These are phyloP conservation scores for Zingel zingel DNA, from an alignment of 2,113 vertebrate species.

Conservation along the genomic window DNA sequence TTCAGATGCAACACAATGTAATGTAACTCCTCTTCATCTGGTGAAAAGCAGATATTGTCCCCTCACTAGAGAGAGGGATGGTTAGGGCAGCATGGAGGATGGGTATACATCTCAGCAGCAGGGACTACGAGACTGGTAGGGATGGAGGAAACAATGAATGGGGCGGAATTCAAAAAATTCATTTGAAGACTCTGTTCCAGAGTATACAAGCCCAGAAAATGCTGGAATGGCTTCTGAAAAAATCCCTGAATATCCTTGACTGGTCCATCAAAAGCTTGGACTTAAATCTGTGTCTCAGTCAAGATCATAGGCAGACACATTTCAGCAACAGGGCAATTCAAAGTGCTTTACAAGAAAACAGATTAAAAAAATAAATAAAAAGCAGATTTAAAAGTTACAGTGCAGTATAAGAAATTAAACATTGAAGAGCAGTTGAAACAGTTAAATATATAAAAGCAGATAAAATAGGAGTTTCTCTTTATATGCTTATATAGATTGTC, in stretches of 20 bases:
- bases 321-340: too few relatives aligned
- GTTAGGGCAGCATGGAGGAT: neutral
- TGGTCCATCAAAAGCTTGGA: slow-evolving; percentile 42
- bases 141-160: slow-evolving; percentile 12
- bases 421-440: too few relatives aligned
- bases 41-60: neutral
- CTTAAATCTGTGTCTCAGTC: slow-evolving; percentile 35
- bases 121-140: neutral
- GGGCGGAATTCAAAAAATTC: slow-evolving; percentile 22
- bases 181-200: slow-evolving; percentile 32
- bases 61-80: slow-evolving; percentile 1
- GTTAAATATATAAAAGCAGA: too few relatives aligned
- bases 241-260: slow-evolving; percentile 19
- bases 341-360: too few relatives aligned
- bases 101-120: neutral
- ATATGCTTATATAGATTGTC: too few relatives aligned
- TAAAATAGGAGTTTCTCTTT: too few relatives aligned
- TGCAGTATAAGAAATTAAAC: too few relatives aligned
- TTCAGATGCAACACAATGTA: slow-evolving; percentile 19
- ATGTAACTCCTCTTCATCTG: slow-evolving; percentile 28
- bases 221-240: slow-evolving; percentile 34
- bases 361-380: too few relatives aligned
- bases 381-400: too few relatives aligned
- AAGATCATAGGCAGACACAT: too few relatives aligned
- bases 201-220: slow-evolving; percentile 8